Evolutionary conservation across 1,140 invertebrate genomes (phyloP).

Genomic region (Heliconius hermathena): DNA sequence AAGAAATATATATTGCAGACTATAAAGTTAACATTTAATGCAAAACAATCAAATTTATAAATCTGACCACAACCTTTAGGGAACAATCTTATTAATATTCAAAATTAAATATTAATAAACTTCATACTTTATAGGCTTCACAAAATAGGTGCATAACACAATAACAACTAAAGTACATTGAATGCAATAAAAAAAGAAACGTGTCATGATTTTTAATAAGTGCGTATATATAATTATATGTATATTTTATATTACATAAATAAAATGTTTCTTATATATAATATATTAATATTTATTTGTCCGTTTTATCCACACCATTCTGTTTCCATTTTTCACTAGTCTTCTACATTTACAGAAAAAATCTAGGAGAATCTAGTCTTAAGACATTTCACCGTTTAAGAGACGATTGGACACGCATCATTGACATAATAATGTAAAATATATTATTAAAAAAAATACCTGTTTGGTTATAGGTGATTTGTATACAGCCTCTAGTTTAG

Average conservation of each 20-base stretch:
- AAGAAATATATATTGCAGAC: not conserved
- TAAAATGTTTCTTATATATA: no score
- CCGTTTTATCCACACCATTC: no score
- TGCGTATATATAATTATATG: no score
- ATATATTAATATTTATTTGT: no score
- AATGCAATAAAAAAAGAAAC: not conserved
- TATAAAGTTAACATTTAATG: not conserved
- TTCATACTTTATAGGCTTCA: not conserved
- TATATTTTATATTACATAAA: no score
- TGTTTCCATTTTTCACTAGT: no score
- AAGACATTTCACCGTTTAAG: no score
- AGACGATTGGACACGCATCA: no score
- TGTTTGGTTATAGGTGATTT: constrained; percentile 82
- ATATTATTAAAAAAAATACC: constrained; percentile 64
- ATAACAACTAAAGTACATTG: not conserved
- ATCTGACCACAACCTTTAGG: not conserved
- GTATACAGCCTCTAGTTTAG: constrained; percentile 88
- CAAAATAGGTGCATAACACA: not conserved
- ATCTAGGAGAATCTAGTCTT: no score
- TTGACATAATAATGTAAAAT: not conserved
- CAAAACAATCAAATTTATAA: not conserved
- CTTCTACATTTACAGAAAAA: no score
- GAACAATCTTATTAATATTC: not conserved
- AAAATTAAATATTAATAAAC: not conserved
- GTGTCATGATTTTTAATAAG: not conserved